Evolutionary conservation across 2,888 invertebrate species (phyloP).

Genomic region (Spisula subtruncata): DNA sequence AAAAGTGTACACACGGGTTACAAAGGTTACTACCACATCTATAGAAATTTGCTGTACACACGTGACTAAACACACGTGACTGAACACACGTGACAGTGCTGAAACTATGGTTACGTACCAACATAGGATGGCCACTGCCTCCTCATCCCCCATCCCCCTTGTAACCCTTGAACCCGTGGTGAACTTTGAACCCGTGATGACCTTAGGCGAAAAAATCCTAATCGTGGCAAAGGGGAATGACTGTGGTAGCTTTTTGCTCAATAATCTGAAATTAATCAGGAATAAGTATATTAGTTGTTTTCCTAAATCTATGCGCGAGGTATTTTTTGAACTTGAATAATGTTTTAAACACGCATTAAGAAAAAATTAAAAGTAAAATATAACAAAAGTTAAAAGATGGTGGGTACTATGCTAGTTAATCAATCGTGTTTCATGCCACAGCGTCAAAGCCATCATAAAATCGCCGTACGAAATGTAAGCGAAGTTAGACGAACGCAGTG

Average conservation of each 20-base stretch:
- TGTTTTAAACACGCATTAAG: too few relatives aligned
- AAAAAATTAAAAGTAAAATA: too few relatives aligned
- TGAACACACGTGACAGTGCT: conserved; percentile 3
- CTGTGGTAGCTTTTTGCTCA: conserved; percentile 41
- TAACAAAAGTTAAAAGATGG: too few relatives aligned
- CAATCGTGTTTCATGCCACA: too few relatives aligned
- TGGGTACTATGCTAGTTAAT: too few relatives aligned
- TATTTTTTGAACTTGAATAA: background rate
- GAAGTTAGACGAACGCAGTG: too few relatives aligned
- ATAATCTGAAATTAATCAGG: conserved; percentile 65
- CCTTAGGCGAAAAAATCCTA: conserved; percentile 48
- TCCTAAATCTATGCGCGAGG: background rate
- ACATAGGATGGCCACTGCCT: conserved; percentile 69
- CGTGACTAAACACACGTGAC: background rate
- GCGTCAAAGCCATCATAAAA: too few relatives aligned
- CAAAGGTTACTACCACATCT: background rate
- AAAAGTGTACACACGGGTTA: background rate
- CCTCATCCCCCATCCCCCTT: conserved; percentile 72
- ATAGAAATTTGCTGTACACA: background rate
- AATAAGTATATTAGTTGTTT: conserved; percentile 30
- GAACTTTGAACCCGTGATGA: conserved; percentile 54
- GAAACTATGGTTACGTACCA: conserved; percentile 60
- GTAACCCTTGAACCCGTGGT: conserved; percentile 68
- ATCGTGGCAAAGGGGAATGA: conserved; percentile 35
- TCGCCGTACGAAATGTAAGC: too few relatives aligned